These are phyloP conservation scores for Passer domesticus DNA, from an alignment of 2,113 vertebrate species.

Conservation along the genomic window DNA sequence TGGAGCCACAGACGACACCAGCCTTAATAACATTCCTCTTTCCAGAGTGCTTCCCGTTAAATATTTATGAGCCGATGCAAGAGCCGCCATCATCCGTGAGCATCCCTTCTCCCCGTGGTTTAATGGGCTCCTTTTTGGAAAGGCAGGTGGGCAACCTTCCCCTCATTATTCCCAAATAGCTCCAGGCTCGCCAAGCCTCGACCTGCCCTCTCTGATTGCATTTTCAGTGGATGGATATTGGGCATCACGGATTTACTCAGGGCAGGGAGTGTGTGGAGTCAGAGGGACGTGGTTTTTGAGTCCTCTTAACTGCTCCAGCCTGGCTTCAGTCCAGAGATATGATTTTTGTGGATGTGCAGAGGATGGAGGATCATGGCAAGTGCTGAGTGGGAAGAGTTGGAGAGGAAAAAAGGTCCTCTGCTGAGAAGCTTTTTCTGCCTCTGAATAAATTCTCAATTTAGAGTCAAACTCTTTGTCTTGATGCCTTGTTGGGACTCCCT, in stretches of 20 bases:
- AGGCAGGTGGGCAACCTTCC: not conserved
- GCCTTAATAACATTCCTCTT: constrained; percentile 72
- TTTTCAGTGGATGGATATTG: not conserved
- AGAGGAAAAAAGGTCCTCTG: not conserved
- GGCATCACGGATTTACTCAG: not conserved
- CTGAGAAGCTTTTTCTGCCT: not conserved
- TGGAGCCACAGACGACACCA: constrained; percentile 40
- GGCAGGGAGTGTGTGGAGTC: not conserved
- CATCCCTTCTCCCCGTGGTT: not conserved
- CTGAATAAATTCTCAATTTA: not conserved
- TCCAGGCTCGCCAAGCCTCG: not conserved
- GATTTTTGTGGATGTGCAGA: not conserved
- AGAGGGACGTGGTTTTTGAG: not conserved
- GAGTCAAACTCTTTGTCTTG: not conserved
- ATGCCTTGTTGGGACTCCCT: not conserved
- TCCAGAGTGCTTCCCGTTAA: constrained; percentile 70
- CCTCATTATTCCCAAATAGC: not conserved
- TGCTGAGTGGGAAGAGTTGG: fast-evolving
- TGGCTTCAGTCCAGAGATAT: not conserved
- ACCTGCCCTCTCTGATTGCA: fast-evolving
- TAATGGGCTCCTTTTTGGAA: not conserved
- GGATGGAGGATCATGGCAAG: not conserved
- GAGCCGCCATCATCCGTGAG: not conserved
- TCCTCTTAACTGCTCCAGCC: not conserved
- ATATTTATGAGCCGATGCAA: constrained; percentile 69